Evolutionary conservation across 2,888 invertebrate genomes (phyloP), one percentile per base, ranked within the genome.

Genomic region (Nemotelus nigrinus): DNA sequence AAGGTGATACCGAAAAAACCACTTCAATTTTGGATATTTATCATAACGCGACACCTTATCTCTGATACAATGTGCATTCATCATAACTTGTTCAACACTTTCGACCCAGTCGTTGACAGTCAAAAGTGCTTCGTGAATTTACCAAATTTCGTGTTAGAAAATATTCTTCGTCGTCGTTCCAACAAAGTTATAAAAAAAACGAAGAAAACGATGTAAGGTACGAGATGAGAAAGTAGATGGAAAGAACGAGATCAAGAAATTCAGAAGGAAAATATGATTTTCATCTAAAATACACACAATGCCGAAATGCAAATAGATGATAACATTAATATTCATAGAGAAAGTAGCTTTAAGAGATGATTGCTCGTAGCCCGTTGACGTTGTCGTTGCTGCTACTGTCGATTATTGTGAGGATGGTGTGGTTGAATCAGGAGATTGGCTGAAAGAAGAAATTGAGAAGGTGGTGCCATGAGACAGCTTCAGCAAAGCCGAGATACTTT

Each of bases 261-360:
- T 47, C 65, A 47, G 65, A 65, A 65, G 65, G 65, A 65, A 25
- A 65, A 65, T 65, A 65, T 65, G 65, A 65, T 65, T 65, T 65
- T 65, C 47, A 65, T 45, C 45, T 47, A 44, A 65, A 44, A 41
- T 65, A 65, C 47, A 65, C 65, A 65, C 65, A 45, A 65, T 65
- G 45, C 47, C 25, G 10, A 6, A 65, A 45, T 65, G 45, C 10
- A 65, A 45, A 65, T 44, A 45, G 44, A 47, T 65, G 65, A 65
- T 65, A 47, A 2, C 65, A 65, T 65, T 65, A 65, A 65, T 65
- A 65, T 65, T 65, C 65, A 65, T 47, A 65, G 65, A 25, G 25
- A 65, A 65, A 65, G 65, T 65, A 47, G 65, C 65, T 65, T 47
- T n/a, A 7, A 47, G 25, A 25, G 65, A 8, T 7, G 50, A 1